Evolutionary conservation across 2,797 vertebrate genomes (phyloP), one percentile per base, ranked within the genome.

Genomic region (Varecia variegata): DNA sequence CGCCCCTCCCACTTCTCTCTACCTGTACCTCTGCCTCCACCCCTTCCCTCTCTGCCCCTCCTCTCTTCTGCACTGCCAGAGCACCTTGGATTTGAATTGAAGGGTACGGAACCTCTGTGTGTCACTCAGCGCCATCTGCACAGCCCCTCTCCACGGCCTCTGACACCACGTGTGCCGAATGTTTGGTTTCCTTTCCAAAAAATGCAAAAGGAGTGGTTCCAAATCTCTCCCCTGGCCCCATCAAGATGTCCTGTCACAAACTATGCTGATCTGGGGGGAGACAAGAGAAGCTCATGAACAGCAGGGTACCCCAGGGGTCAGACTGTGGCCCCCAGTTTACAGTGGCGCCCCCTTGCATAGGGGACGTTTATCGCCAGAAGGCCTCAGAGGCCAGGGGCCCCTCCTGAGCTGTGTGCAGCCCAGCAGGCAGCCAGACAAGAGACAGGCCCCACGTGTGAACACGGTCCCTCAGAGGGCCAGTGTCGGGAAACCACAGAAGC

Each of bases 51-150:
- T 77, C 92, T 89, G 85, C 23, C 85, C 95, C 50, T 56, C 95
- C 82, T 94, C 84, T 95, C 99, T 99, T 99, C 99, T 99, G 99
- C 99, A 98, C 99, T 99, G 99, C 99, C 99, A 99, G 99, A 99
- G 99, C 99, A 99, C 99, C 99, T 99, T 99, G 99, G 99, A 99
- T 99, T 99, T 99, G 99, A 99, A 99, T 99, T 99, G 99, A 99
- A 99, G 99, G 99, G 99, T 99, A 99, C 98, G 99, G 98, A 99
- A 99, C 98, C 99, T 98, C 98, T 98, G 98, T 98, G 54, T 99
- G 25, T 93, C 83, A 43, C 50, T 85, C 52, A 67, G 76, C 45
- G 5, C 73, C 68, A 30, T 56, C 93, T 50, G 18, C 90, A 81
- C n/a, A 25, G 43, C 40, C 50, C 89, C 88, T 81, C 94, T 79